A percentile compares a stretch with the other conserved stretches of the same genome.
Evolutionary conservation across 2,888 invertebrate genomes (phyloP).

Genomic region (Thecophora atra): DNA sequence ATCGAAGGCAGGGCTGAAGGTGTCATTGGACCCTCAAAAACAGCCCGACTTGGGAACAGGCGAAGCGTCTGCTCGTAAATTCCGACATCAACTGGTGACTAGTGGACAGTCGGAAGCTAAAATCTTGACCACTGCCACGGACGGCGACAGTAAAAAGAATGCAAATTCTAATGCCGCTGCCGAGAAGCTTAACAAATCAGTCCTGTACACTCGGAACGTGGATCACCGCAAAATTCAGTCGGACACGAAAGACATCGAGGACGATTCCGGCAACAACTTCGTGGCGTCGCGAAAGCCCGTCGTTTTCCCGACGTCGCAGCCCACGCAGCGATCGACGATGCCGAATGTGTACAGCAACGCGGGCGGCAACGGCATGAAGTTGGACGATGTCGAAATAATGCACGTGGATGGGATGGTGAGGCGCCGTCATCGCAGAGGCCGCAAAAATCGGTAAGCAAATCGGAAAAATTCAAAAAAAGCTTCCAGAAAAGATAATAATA

Average conservation of each 20-base stretch:
- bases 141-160: neutral
- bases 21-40: neutral
- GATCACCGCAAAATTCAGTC: conserved; percentile 66
- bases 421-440: conserved; percentile 61
- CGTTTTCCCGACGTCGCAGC: conserved; percentile 63
- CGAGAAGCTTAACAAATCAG: conserved; percentile 63
- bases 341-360: conserved; percentile 66
- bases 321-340: conserved; percentile 62
- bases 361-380: conserved; percentile 64
- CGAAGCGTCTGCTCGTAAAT: conserved; percentile 37
- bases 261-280: conserved; percentile 65
- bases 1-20: conserved; percentile 23
- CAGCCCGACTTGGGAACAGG: neutral
- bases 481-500: too few species aligned
- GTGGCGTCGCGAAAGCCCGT: conserved; percentile 61
- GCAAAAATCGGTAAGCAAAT: conserved; percentile 60
- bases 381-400: conserved; percentile 64
- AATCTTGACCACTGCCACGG: conserved; percentile 28
- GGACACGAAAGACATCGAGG: conserved; percentile 65
- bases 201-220: conserved; percentile 55
- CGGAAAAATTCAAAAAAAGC: too few species aligned
- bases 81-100: conserved; percentile 29
- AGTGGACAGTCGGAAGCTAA: conserved; percentile 40
- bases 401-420: conserved; percentile 60
- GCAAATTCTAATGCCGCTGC: conserved; percentile 44